phyloP scores from a whole-genome alignment of 2,888 invertebrate genomes.

The Lathronympha strigana region DNA sequence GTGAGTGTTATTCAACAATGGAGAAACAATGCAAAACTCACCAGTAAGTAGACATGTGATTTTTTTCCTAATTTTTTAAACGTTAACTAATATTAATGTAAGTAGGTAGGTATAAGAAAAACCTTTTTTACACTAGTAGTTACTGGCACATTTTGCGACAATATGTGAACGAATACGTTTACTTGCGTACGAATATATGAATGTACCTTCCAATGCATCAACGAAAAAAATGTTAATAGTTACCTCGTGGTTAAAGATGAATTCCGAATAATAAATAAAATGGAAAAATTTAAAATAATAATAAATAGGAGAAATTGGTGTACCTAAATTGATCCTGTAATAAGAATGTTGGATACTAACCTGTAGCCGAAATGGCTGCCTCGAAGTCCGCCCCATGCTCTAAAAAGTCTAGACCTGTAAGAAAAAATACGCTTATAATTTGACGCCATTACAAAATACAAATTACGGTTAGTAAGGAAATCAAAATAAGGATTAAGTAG shows the following conservation, averaged over 20 bases:
- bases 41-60: background rate
- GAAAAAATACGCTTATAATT: constrained; percentile 35
- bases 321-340: no score
- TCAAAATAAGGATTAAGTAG: background rate
- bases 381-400: constrained; percentile 90
- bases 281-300: background rate
- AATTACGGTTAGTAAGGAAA: background rate
- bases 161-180: no score
- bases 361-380: constrained; percentile 88
- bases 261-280: background rate
- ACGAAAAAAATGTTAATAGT: no score
- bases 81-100: no score
- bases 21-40: background rate
- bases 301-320: no score
- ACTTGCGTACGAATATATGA: no score
- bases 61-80: background rate
- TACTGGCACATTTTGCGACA: no score
- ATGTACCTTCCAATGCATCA: no score
- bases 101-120: no score
- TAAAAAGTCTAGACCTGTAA: constrained; percentile 89
- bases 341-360: constrained; percentile 76
- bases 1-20: background rate
- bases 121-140: no score
- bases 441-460: background rate
- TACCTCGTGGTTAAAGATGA: no score